Evolutionary conservation across 2,888 invertebrate genomes (phyloP), one percentile per base, ranked within the genome.

Genomic region (Brachyptera risi): DNA sequence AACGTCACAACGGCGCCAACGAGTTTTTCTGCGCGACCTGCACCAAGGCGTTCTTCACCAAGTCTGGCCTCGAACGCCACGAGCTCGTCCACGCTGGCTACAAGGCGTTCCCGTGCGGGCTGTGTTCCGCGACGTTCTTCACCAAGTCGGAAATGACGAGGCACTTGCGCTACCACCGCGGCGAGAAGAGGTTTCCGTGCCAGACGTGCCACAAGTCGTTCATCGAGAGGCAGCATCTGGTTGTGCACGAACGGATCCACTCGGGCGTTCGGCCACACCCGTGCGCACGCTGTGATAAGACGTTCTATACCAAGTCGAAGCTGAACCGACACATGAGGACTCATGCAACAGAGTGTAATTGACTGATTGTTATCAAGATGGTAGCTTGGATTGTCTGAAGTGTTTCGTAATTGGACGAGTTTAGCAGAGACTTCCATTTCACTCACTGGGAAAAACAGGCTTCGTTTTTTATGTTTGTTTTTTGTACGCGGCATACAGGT

Each of bases 221-320:
- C 56, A 73, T 70, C 59, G 74, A 74, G 61, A 72, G 72, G 1
- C 72, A 72, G 21, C 73, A 73, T 64, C 65, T 74, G 42, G 71
- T 71, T 58, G 68, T 72, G 31, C 74, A 75, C 61, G 68, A 71
- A 65, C 67, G 72, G 31, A 67, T 70, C 23, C 75, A 75, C 40
- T 72, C 73, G 0, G 74, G 74, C 0, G 72, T 72, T 58, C 69
- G 69, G 58, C 74, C 74, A 1, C 73, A 69, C 58, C 60, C 67
- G 9, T 75, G 75, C 61, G 63, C 66, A 2, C 59, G 71, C 11
- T 74, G 74, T 59, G 64, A 65, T 2, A 74, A 74, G 64, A 69
- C 68, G 2, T 75, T 74, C 59, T 70, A 71, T 27, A 69, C 73
- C 0, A 71, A 70, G 59, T 70, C 71, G 15, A 74, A 75, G 63